Conservation (phyloP, 2,888 invertebrate species). For the Nematopogon swammerdamellus region DNA sequence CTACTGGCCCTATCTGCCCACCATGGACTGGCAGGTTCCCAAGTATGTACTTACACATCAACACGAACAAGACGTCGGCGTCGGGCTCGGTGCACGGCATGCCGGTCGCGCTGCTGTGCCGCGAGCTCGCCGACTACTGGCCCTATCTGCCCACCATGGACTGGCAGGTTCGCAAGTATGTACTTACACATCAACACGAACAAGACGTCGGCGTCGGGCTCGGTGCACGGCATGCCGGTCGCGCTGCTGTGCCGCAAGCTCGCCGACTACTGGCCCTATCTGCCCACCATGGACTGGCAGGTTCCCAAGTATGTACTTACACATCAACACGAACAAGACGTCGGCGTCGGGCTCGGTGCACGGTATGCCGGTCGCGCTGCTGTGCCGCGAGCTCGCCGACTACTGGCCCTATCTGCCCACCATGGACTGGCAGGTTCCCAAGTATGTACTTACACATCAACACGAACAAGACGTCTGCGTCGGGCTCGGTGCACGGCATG, state of each 20-base stretch:
- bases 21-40: constrained; percentile 78
- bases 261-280: constrained; percentile 68
- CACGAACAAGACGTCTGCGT: constrained; percentile 75
- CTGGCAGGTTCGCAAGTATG: constrained; percentile 74
- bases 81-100: constrained; percentile 75
- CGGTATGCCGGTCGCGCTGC: constrained; percentile 76
- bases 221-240: constrained; percentile 73
- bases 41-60: constrained; percentile 78
- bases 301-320: constrained; percentile 67
- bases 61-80: constrained; percentile 78
- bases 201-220: constrained; percentile 75
- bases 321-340: constrained; percentile 85
- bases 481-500: constrained; percentile 75
- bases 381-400: constrained; percentile 69
- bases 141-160: constrained; percentile 75
- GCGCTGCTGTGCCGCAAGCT: constrained; percentile 75
- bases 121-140: constrained; percentile 72
- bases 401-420: constrained; percentile 74
- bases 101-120: constrained; percentile 76
- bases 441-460: constrained; percentile 82
- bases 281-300: constrained; percentile 80
- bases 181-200: constrained; percentile 89
- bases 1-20: constrained; percentile 72
- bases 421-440: constrained; percentile 78
- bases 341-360: constrained; percentile 74